These are phyloP conservation scores for Papilio polytes DNA, from an alignment of 1,140 invertebrate species.

Conservation along the genomic window DNA sequence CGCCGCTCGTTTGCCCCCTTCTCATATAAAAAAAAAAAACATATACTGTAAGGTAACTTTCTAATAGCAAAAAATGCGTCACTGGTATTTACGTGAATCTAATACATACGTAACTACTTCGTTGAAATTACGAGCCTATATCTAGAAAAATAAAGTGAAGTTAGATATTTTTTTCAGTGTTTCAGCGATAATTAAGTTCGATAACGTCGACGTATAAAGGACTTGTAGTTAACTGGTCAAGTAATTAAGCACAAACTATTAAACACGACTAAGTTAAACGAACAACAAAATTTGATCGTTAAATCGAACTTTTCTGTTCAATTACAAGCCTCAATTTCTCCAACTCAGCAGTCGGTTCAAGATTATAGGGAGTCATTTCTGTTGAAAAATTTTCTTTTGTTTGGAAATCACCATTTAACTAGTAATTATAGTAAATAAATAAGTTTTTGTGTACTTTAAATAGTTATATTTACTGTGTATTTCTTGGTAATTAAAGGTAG, in stretches of 20 bases:
- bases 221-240: conserved; percentile 16
- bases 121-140: neutral
- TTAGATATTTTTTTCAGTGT: conserved; percentile 1
- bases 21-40: too few relatives aligned
- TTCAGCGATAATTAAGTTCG: conserved; percentile 10
- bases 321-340: conserved; percentile 15
- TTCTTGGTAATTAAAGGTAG: too few relatives aligned
- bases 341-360: neutral
- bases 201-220: neutral
- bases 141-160: neutral
- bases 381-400: neutral
- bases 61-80: too few relatives aligned
- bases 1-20: too few relatives aligned
- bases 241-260: conserved; percentile 27
- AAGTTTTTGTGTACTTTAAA: neutral
- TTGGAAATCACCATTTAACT: neutral
- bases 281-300: conserved; percentile 23
- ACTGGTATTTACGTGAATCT: too few relatives aligned
- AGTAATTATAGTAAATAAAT: neutral
- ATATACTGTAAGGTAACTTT: too few relatives aligned
- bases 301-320: conserved; percentile 20
- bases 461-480: too few relatives aligned
- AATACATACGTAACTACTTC: too few relatives aligned
- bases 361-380: neutral
- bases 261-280: conserved; percentile 16